phyloP scores from a whole-genome alignment of 2,888 invertebrate species.

The Oxyteleia sp. region DNA sequence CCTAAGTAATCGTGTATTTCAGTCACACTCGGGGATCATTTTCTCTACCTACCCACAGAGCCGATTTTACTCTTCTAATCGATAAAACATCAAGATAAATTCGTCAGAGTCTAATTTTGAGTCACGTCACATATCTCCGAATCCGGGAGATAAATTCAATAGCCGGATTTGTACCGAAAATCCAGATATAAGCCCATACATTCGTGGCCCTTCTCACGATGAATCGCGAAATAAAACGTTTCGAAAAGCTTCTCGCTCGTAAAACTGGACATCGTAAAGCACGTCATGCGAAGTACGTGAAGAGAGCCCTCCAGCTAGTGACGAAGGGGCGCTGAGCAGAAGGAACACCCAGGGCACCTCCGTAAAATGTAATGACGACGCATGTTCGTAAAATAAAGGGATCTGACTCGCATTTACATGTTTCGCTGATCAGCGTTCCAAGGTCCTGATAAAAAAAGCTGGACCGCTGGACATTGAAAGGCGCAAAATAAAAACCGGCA shows the following conservation, averaged over 20 bases:
- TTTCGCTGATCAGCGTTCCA: slow-evolving; percentile 75
- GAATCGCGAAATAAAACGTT: slow-evolving; percentile 70
- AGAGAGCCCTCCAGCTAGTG: slow-evolving; percentile 55
- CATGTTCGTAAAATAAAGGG: slow-evolving; percentile 67
- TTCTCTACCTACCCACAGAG: slow-evolving; percentile 14
- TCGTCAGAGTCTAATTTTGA: slow-evolving; percentile 47
- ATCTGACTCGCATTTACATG: slow-evolving; percentile 81
- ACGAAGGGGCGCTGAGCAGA: slow-evolving; percentile 41
- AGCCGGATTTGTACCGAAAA: slow-evolving; percentile 60
- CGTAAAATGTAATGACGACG: slow-evolving; percentile 63
- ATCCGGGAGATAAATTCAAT: slow-evolving; percentile 64
- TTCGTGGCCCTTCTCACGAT: slow-evolving; percentile 48
- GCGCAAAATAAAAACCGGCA: neutral
- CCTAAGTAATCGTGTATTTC: slow-evolving; percentile 41
- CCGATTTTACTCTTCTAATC: slow-evolving; percentile 23
- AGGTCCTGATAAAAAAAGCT: slow-evolving; percentile 61
- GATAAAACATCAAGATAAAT: slow-evolving; percentile 46
- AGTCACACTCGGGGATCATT: slow-evolving; percentile 50
- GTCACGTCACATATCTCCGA: slow-evolving; percentile 46
- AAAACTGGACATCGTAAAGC: slow-evolving; percentile 76
- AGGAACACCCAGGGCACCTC: slow-evolving; percentile 29
- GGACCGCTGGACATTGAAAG: slow-evolving; percentile 58
- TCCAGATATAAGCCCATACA: slow-evolving; percentile 49
- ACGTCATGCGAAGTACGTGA: slow-evolving; percentile 56
- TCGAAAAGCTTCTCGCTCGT: slow-evolving; percentile 74